Base-by-base conservation (phyloP, 2,113 vertebrate species). In the Lasiurus cinereus region DNA sequence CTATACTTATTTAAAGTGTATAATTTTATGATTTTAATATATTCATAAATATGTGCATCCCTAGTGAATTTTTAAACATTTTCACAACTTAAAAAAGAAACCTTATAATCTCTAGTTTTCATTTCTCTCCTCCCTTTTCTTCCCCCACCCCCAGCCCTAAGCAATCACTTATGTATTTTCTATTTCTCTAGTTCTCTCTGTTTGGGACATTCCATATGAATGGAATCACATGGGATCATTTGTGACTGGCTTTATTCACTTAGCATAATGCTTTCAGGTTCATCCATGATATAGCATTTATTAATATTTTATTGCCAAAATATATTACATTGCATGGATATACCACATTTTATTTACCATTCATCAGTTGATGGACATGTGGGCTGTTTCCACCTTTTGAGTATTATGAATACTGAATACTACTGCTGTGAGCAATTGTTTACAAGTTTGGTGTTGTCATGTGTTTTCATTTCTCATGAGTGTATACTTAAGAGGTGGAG, bases 11-110 rank as follows among this genome's bases (percentile, higher is more conserved):
- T 83, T 77, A 22, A 76, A 31, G 0, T 43, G 31, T 39, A 12
- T 67, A 77, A 33, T 66, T 59, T n/a, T 16, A 6, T 78, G 18
- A 19, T 36, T 76, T 82, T 73, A 39, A 10, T 64, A 8, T 83
- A 96, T 54, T 72, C 46, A 90, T 33, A 67, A 19, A 54, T 9
- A 56, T 39, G 4, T 29, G 31, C 39, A 31, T 27, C 54, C 27
- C 48, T 19, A 56, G 10, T 52, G 3, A 43, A 62, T 77, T 84
- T 76, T 69, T 43, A 67, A 92, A 74, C 7, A 36, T 85, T 89
- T 88, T 59, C 69, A 43, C 80, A 54, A 88, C 14, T 83, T 84
- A 19, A 24, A 31, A 91, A 93, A 77, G 33, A 86, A 87, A 39
- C 7, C 29, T 15, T 15, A 4, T 21, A 62, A 43, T 62, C 7